Percentiles rank a stretch among this genome's conserved stretches.
phyloP scores from a whole-genome alignment of 2,888 invertebrate species.

The Xestoiulus laeticollis region DNA sequence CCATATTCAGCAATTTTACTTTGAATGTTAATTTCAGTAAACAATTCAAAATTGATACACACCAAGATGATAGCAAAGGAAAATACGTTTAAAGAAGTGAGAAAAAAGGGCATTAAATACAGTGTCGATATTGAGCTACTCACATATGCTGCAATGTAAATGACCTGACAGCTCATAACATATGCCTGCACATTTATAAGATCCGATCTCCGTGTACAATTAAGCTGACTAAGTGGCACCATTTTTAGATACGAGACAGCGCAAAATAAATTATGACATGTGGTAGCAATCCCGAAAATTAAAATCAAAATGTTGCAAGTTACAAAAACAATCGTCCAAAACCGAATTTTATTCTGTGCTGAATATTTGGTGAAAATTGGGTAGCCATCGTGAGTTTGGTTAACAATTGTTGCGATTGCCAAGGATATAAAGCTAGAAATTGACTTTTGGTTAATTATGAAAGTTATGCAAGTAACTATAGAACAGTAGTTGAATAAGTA shows the following conservation, averaged over 20 bases:
- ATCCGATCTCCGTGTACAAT: not conserved
- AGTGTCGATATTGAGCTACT: not conserved
- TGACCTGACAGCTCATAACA: not conserved
- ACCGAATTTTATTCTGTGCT: not conserved
- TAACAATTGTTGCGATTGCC: not conserved
- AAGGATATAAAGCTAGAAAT: not conserved
- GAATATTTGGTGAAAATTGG: not conserved
- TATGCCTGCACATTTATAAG: too few species aligned
- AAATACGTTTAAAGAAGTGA: not conserved
- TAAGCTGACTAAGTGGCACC: not conserved
- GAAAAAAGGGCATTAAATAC: not conserved
- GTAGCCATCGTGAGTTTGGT: not conserved
- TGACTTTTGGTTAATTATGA: not conserved
- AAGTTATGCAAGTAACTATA: not conserved
- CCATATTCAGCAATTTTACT: not conserved
- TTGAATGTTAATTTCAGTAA: not conserved
- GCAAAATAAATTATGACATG: not conserved
- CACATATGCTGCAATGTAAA: not conserved
- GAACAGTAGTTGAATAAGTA: not conserved
- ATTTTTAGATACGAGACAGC: not conserved
- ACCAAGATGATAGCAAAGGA: not conserved
- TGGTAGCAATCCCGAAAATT: not conserved
- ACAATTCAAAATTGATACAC: not conserved
- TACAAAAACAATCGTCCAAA: not conserved
- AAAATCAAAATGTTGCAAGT: not conserved